phyloP scores from a whole-genome alignment of 2,113 vertebrate species.

The Lynx canadensis region DNA sequence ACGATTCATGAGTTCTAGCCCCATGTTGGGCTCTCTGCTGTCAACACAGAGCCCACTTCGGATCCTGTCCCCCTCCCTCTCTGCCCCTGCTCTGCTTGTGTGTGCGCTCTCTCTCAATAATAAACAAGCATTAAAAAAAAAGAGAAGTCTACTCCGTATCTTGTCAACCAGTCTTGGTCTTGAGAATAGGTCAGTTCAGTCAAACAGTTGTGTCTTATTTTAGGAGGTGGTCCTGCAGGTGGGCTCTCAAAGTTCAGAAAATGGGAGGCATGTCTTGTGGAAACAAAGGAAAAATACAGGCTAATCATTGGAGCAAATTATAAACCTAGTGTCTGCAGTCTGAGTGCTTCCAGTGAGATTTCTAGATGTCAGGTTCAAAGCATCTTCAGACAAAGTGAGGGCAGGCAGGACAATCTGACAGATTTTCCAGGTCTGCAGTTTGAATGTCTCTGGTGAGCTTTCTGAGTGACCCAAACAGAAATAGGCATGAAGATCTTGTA shows the following conservation, averaged over 20 bases:
- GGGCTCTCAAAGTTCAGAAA: not conserved
- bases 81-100: too few relatives aligned
- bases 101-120: too few relatives aligned
- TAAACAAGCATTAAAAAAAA: too few relatives aligned
- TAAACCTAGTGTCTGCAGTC: not conserved
- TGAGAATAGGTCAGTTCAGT: not conserved
- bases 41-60: too few relatives aligned
- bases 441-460: not conserved
- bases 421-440: not conserved
- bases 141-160: too few relatives aligned
- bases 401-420: not conserved
- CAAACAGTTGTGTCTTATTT: not conserved
- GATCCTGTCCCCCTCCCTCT: too few relatives aligned
- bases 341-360: not conserved
- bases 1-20: too few relatives aligned
- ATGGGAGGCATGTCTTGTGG: not conserved
- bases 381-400: not conserved
- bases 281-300: not conserved
- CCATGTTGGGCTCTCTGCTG: too few relatives aligned
- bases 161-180: not conserved
- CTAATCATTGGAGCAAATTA: not conserved
- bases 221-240: not conserved
- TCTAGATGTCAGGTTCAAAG: not conserved
- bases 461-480: not conserved
- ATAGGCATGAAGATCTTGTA: not conserved